Evolutionary conservation across 2,113 vertebrate genomes (phyloP), one percentile per base, ranked within the genome.

Genomic region (Gopherus flavomarginatus): DNA sequence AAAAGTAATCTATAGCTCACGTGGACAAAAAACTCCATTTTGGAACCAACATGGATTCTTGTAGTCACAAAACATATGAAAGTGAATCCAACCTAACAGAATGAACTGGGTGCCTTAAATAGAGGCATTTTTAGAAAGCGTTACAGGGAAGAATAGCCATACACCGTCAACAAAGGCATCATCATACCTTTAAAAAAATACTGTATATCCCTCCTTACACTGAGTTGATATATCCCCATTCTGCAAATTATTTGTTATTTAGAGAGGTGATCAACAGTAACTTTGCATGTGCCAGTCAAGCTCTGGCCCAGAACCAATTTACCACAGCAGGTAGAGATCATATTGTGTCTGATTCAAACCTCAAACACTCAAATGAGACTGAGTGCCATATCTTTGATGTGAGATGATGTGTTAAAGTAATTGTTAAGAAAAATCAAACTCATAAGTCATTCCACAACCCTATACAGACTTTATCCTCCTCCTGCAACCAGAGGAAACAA

Each of bases 361-460:
- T 69, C 75, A 94, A 69, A 87, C n/a, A 90, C 7, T 83, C 44
- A 91, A 65, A 91, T 47, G 91, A 94, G 90, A 95, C 75, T 90
- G 69, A 94, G 77, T 90, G 54, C 35, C 42, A 47, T 78, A 95
- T 77, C 59, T 93, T 88, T 89, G 95, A 91, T 90, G 94, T 1
- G 1, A 93, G 52, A 78, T 84, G 92, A 93, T 85, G 50, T 59
- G 47, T 81, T 65, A 96, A 77, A 80, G 54, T 93, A 96, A 96
- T 93, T 57, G 86, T 82, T 83, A 57, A 93, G 65, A 91, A 86
- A 88, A 81, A 96, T 94, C 89, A 96, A 96, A 94, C 94, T 65
- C 47, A 91, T 91, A 97, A 96, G 95, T 95, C 91, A 27, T 86
- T 83, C 56, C 79, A 62, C 85, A 88, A 96, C 11, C 56, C 26